A percentile compares a stretch with the other conserved stretches of the same genome.
These are phyloP conservation scores for Parauchenoglanis punctatus DNA, from an alignment of 2,797 vertebrate species.

Conservation along the genomic window DNA sequence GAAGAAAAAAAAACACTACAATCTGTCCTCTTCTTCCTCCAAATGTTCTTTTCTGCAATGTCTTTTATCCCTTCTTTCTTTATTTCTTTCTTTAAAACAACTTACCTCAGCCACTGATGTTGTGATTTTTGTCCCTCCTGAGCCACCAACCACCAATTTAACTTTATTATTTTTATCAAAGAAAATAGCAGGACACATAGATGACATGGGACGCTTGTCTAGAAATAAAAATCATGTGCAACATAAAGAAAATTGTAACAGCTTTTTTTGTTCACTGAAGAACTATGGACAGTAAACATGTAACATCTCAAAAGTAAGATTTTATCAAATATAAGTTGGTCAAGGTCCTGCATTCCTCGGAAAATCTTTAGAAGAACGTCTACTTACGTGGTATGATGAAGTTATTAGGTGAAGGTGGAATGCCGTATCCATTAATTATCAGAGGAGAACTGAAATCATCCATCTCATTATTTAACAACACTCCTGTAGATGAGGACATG, in stretches of 20 bases:
- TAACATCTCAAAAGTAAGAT: neutral
- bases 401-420: slow-evolving; percentile 90
- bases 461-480: slow-evolving; percentile 94
- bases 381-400: slow-evolving; percentile 88
- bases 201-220: slow-evolving; percentile 94
- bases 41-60: neutral
- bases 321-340: neutral
- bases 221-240: slow-evolving; percentile 8
- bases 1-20: neutral
- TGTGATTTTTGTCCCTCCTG: slow-evolving; percentile 93
- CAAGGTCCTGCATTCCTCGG: neutral
- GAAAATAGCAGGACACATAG: slow-evolving; percentile 91
- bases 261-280: neutral
- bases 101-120: slow-evolving; percentile 85
- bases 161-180: slow-evolving; percentile 80
- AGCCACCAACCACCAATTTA: slow-evolving; percentile 90
- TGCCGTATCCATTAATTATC: slow-evolving; percentile 83
- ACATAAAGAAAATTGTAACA: neutral
- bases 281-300: neutral
- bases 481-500: slow-evolving; percentile 83
- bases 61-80: neutral
- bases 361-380: neutral
- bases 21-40: neutral
- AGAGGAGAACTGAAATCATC: slow-evolving; percentile 94
- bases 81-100: neutral